A percentile compares a stretch with the other conserved stretches of the same genome.
Conservation (phyloP, 2,113 vertebrate genomes). For the Syngnathus scovelli region DNA sequence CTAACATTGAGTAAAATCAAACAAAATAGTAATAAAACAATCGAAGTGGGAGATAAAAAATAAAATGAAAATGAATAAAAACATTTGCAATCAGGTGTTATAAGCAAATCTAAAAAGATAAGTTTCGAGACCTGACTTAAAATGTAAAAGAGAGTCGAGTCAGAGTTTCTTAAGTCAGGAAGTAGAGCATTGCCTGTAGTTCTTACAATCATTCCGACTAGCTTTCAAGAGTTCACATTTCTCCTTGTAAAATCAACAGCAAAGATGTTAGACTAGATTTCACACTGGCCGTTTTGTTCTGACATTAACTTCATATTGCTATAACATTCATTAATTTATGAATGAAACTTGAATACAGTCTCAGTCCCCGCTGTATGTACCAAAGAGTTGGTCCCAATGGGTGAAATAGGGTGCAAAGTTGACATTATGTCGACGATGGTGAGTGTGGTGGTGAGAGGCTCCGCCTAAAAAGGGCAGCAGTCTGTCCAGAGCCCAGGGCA, state of each 20-base stretch:
- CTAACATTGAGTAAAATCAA: no score
- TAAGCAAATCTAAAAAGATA: no score
- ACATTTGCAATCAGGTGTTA: no score
- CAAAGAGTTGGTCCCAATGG: slow-evolving; percentile 73
- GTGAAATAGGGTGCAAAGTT: slow-evolving; percentile 77
- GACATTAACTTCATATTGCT: not conserved
- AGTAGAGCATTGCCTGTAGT: no score
- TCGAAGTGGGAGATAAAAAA: no score
- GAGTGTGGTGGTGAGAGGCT: slow-evolving; percentile 67
- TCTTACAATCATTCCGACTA: not conserved
- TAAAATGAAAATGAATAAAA: no score
- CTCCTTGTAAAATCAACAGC: not conserved
- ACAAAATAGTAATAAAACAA: no score
- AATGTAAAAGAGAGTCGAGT: no score
- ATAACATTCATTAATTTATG: not conserved
- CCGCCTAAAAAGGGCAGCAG: slow-evolving; percentile 69
- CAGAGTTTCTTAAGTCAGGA: no score
- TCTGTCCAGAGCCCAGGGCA: slow-evolving; percentile 68
- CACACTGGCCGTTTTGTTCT: not conserved
- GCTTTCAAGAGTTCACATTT: not conserved
- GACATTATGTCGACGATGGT: slow-evolving; percentile 52
- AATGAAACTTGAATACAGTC: not conserved
- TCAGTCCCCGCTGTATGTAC: slow-evolving; percentile 45
- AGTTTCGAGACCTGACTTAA: no score
- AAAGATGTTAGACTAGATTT: not conserved